Conservation (phyloP, 2,888 invertebrate species). For the Neoaliturus tenellus region DNA sequence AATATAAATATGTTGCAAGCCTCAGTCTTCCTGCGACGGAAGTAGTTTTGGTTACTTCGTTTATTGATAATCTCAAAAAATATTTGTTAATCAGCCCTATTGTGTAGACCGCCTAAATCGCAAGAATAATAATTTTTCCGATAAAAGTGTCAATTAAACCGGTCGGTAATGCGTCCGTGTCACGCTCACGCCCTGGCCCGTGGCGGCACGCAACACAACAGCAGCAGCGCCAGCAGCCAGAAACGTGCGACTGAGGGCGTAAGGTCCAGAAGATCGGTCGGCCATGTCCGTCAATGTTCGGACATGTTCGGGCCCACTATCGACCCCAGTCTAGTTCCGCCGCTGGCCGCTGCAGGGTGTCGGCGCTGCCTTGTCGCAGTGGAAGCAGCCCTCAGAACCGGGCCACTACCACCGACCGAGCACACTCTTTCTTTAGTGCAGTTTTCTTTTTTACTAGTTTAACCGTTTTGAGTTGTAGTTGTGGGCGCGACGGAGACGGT, state of each 20-base stretch:
- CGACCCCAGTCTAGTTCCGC: conserved; percentile 15
- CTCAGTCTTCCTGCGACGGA: too few species aligned
- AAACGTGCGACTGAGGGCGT: not conserved
- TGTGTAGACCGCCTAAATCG: too few species aligned
- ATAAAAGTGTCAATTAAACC: too few species aligned
- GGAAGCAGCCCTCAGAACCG: conserved; percentile 42
- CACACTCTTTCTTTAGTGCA: conserved; percentile 41
- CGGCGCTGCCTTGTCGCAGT: conserved; percentile 38
- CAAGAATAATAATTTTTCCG: too few species aligned
- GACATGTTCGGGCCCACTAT: not conserved
- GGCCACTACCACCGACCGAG: conserved; percentile 24
- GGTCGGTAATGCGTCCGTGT: too few species aligned
- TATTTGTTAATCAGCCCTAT: too few species aligned
- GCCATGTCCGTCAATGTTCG: not conserved
- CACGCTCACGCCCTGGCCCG: not conserved
- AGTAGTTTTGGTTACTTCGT: too few species aligned
- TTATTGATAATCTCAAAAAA: too few species aligned
- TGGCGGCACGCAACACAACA: not conserved
- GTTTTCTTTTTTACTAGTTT: conserved; percentile 44
- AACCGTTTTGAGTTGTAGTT: conserved; percentile 42
- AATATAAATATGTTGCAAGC: too few species aligned
- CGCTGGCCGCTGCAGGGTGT: conserved; percentile 34
- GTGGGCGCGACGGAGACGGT: not conserved
- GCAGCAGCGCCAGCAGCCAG: not conserved
- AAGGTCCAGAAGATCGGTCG: conserved; percentile 13